Evolutionary conservation across 1,140 invertebrate species (phyloP).

Genomic region (Akabosia matsudoensis): DNA sequence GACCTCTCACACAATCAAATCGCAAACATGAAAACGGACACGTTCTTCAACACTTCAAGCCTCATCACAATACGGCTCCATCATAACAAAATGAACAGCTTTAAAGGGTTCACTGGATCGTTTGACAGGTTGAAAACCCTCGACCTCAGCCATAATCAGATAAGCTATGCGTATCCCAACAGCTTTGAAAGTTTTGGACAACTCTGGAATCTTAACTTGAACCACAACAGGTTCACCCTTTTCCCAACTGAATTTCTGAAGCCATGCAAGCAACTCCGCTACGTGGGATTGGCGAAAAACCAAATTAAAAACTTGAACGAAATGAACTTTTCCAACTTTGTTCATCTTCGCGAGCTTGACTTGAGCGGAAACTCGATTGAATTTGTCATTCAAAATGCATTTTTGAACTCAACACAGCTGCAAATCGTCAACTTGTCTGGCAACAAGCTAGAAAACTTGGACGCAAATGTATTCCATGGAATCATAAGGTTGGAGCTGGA

Average conservation of each 20-base stretch:
- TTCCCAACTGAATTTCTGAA: slow-evolving; percentile 70
- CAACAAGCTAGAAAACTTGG: slow-evolving; percentile 72
- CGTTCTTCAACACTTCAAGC: slow-evolving; percentile 49
- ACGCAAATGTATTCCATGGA: slow-evolving; percentile 73
- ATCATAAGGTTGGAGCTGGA: slow-evolving; percentile 72
- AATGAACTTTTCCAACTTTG: slow-evolving; percentile 76
- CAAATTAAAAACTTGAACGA: slow-evolving; percentile 72
- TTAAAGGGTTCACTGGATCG: slow-evolving; percentile 65
- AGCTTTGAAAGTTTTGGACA: slow-evolving; percentile 77
- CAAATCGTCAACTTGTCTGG: slow-evolving; percentile 71
- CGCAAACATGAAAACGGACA: slow-evolving; percentile 47
- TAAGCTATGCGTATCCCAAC: slow-evolving; percentile 73
- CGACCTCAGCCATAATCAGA: slow-evolving; percentile 70
- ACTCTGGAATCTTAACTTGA: slow-evolving; percentile 64
- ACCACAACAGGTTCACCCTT: slow-evolving; percentile 72
- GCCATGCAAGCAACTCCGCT: slow-evolving; percentile 65
- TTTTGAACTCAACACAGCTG: slow-evolving; percentile 84
- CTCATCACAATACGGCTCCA: slow-evolving; percentile 50
- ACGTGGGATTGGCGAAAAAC: slow-evolving; percentile 72
- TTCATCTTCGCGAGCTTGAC: slow-evolving; percentile 64
- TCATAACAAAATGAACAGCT: slow-evolving; percentile 66
- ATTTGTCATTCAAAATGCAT: slow-evolving; percentile 76
- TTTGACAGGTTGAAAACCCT: slow-evolving; percentile 60
- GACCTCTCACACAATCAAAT: slow-evolving; percentile 65
- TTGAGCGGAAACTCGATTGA: slow-evolving; percentile 73